phyloP scores from a whole-genome alignment of 2,113 vertebrate genomes.

The Trinectes maculatus region DNA sequence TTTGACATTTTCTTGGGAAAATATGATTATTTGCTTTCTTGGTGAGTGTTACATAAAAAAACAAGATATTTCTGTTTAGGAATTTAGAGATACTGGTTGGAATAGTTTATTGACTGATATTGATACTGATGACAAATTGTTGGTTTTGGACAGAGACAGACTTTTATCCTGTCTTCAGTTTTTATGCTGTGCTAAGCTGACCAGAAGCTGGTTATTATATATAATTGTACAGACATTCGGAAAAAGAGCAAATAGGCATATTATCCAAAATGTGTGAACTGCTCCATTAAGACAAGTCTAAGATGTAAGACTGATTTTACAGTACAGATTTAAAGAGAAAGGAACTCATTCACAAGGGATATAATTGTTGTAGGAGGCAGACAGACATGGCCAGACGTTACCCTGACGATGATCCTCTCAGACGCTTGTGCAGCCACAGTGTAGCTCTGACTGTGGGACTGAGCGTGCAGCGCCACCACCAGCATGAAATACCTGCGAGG shows the following conservation, averaged over 20 bases:
- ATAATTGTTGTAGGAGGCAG: constrained; percentile 79
- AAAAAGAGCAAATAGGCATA: constrained; percentile 21
- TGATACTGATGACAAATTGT: too few species aligned
- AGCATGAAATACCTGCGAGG: constrained; percentile 95
- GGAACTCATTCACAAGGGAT: constrained; percentile 59
- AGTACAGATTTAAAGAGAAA: constrained; percentile 11
- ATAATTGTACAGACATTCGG: background rate
- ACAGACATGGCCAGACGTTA: constrained; percentile 87
- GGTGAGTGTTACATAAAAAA: background rate
- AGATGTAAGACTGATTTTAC: background rate
- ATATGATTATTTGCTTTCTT: constrained; percentile 15
- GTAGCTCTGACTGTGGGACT: constrained; percentile 95
- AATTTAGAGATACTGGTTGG: background rate
- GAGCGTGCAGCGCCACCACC: constrained; percentile 95
- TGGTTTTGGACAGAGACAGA: background rate
- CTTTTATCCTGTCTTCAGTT: background rate
- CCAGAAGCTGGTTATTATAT: background rate
- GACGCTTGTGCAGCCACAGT: constrained; percentile 95
- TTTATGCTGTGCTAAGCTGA: constrained; percentile 8
- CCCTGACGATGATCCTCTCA: constrained; percentile 98
- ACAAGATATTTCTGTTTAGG: background rate
- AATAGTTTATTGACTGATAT: too few species aligned
- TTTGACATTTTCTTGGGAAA: constrained; percentile 2
- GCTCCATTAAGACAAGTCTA: background rate
- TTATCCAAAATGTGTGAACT: background rate